These are phyloP conservation scores for Takifugu rubripes DNA, from an alignment of 2,797 vertebrate species.

Conservation along the genomic window DNA sequence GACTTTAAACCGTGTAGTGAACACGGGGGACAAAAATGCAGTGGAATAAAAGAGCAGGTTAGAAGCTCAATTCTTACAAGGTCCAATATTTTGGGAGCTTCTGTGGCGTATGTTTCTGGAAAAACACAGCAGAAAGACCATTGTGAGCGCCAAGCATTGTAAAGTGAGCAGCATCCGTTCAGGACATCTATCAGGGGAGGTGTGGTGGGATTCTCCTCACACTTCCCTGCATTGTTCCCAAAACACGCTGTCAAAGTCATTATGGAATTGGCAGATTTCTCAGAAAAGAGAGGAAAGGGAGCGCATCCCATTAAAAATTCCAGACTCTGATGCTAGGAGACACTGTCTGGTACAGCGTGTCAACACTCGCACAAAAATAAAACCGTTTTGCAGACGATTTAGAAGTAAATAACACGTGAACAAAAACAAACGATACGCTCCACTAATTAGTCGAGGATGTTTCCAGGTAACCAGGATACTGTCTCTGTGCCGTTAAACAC, in stretches of 20 bases:
- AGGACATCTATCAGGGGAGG: no score
- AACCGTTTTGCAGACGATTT: no score
- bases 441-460: not conserved
- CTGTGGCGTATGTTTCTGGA: no score
- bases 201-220: not conserved
- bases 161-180: no score
- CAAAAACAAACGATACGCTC: not conserved
- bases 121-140: not conserved
- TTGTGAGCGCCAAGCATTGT: not conserved
- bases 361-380: not conserved
- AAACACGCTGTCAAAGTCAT: not conserved
- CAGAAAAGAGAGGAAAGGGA: not conserved
- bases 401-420: not conserved
- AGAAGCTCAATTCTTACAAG: no score
- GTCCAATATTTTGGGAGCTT: no score
- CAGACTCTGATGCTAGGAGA: no score
- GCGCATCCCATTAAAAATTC: no score
- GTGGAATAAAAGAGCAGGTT: no score
- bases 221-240: not conserved
- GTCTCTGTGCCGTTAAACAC: slow-evolving; percentile 36
- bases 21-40: slow-evolving; percentile 1
- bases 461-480: slow-evolving; percentile 13
- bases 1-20: slow-evolving; percentile 12
- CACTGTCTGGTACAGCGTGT: no score
- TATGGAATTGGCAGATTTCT: not conserved